These are phyloP conservation scores for Ochropacha duplaris DNA, from an alignment of 2,888 invertebrate genomes.

Conservation along the genomic window DNA sequence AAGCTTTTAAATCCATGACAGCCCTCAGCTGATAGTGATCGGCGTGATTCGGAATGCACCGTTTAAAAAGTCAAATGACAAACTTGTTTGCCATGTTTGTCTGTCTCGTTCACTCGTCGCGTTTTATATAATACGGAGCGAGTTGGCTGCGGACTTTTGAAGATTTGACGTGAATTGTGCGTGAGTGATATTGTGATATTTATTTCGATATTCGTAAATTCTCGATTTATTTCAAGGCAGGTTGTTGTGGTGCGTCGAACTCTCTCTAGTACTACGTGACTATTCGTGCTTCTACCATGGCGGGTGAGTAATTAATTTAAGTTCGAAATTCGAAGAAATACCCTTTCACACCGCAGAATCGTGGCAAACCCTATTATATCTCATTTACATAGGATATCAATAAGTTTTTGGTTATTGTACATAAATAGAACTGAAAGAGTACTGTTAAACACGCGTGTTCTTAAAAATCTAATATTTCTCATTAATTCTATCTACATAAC, in stretches of 20 bases:
- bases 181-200: background rate
- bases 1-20: no score
- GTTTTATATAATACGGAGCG: background rate
- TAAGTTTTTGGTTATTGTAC: no score
- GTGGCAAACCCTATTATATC: background rate
- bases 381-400: no score
- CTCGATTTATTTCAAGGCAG: conserved; percentile 17
- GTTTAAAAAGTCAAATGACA: no score
- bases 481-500: background rate
- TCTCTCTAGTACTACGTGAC: conserved; percentile 38
- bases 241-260: background rate
- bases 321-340: conserved; percentile 15
- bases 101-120: no score
- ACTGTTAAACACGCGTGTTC: background rate
- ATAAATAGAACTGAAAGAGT: no score
- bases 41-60: no score
- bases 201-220: conserved; percentile 2
- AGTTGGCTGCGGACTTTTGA: background rate
- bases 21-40: no score
- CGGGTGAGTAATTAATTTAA: conserved; percentile 49
- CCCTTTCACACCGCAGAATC: background rate
- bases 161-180: conserved; percentile 2
- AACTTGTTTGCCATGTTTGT: no score
- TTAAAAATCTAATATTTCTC: background rate
- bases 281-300: conserved; percentile 46